phyloP scores from a whole-genome alignment of 2,888 invertebrate genomes.

The Lycaena phlaeas region DNA sequence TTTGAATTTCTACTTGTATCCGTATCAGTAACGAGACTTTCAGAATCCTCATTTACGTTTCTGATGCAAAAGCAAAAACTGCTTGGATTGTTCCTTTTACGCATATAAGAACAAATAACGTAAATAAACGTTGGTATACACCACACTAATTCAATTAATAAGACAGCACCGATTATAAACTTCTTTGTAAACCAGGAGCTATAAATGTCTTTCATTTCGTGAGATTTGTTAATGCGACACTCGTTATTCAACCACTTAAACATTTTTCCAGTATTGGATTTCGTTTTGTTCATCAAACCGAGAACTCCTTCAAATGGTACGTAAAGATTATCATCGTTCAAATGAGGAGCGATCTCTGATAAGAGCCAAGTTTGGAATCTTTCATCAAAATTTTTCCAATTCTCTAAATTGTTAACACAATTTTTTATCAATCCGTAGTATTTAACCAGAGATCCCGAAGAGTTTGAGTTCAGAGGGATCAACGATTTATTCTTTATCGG shows the following conservation, averaged over 20 bases:
- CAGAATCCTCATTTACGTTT: not conserved
- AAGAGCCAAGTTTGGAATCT: constrained; percentile 70
- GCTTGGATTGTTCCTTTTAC: constrained; percentile 10
- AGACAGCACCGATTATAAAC: constrained; percentile 33
- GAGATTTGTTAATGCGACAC: constrained; percentile 19
- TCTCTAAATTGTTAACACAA: constrained; percentile 58
- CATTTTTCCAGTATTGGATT: constrained; percentile 17
- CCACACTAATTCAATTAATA: constrained; percentile 47
- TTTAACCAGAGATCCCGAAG: constrained; percentile 57
- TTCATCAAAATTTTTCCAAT: constrained; percentile 55
- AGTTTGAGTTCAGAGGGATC: constrained; percentile 31
- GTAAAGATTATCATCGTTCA: constrained; percentile 75
- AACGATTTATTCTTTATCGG: constrained; percentile 63
- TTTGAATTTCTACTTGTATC: not conserved
- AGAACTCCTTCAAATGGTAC: constrained; percentile 67
- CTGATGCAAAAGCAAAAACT: constrained; percentile 9
- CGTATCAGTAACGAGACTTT: not conserved
- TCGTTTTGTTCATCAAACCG: constrained; percentile 36
- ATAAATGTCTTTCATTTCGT: constrained; percentile 17
- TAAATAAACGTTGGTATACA: constrained; percentile 33
- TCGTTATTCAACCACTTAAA: constrained; percentile 11
- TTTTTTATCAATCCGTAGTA: constrained; percentile 70
- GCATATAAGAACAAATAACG: constrained; percentile 19
- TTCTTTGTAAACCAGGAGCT: no score
- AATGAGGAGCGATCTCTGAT: constrained; percentile 60